Base-by-base conservation (phyloP, 1,140 invertebrate species). In the Lucilia sericata region DNA sequence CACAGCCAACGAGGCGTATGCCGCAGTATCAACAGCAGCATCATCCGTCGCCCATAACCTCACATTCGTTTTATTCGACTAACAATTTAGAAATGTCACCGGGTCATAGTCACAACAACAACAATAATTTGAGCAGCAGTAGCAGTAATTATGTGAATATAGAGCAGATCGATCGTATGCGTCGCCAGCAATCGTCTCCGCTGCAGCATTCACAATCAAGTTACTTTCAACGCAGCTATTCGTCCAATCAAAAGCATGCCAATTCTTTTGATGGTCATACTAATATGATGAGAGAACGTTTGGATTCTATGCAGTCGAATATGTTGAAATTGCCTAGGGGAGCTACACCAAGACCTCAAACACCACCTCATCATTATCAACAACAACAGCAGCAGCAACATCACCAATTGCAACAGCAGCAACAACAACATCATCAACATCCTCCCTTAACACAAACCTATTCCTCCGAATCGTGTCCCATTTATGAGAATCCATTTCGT, bases 81-180 rank as follows among this genome's bases (percentile, higher is more conserved):
- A 90, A 86, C 83, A 88, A 85, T 83, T 86, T 88, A 34, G 82
- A 87, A 7, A 85, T 86, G 17, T 83, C 34, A 12, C 12, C 14
- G 34, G 82, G 47, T 70, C 30, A 81, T 30, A 81, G 51, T n/a
- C 25, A n/a, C n/a, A n/a, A 25, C 36, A 84, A 82, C 51, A 85
- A 25, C 36, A 84, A 82, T 34, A 85, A 86, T 84, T 65, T 78
- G 25, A 74, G n/a, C 19, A 90, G 85, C 30, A 91, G 84, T 84
- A 92, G 91, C 86, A 92, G 91, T 74, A 93, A 93, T 85, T 93
- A 93, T 86, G 92, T 93, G 0, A 92, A 93, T 85, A 93, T 93
- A 60, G 92, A 93, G 85, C 92, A 93, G 85, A 91, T 93, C 25
- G 92, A 93, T 84, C 90, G 91, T 4, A 89, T 93, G 86, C 87